These are phyloP conservation scores for Coelopa frigida DNA, from an alignment of 1,140 invertebrate genomes.

Conservation along the genomic window DNA sequence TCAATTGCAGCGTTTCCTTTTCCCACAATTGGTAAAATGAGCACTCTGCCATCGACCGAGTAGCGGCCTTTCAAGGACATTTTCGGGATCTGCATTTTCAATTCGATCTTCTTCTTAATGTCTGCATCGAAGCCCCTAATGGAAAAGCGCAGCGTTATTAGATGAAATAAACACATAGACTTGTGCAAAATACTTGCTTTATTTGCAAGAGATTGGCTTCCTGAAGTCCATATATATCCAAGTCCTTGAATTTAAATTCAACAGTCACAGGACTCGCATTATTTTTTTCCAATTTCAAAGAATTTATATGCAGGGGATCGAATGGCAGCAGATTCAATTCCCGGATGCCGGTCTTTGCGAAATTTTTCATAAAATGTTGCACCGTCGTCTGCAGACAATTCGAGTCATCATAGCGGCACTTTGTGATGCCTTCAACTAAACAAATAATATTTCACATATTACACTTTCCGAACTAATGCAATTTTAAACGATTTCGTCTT, in stretches of 20 bases:
- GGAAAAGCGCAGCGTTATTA: not conserved
- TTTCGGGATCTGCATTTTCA: constrained; percentile 19
- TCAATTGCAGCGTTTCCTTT: constrained; percentile 37
- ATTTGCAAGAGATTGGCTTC: constrained; percentile 18
- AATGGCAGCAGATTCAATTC: constrained; percentile 20
- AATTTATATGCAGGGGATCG: constrained; percentile 32
- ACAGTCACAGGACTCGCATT: constrained; percentile 30
- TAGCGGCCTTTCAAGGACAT: constrained; percentile 47
- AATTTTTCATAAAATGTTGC: constrained; percentile 24
- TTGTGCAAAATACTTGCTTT: constrained; percentile 17
- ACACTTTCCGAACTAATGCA: too few species aligned
- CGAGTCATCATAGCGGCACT: constrained; percentile 2
- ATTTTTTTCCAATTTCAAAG: constrained; percentile 25
- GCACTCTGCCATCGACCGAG: constrained; percentile 46
- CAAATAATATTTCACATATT: not conserved
- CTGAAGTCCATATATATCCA: constrained; percentile 38
- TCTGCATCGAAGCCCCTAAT: constrained; percentile 24
- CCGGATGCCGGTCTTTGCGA: constrained; percentile 20
- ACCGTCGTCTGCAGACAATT: constrained; percentile 1
- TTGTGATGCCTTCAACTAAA: not conserved
- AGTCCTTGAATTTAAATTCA: constrained; percentile 38
- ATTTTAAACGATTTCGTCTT: too few species aligned
- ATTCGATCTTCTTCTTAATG: constrained; percentile 13
- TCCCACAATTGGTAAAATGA: constrained; percentile 52
- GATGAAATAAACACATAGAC: not conserved